Percentiles rank a stretch among this genome's conserved stretches.
Evolutionary conservation across 2,113 vertebrate species (phyloP).

Genomic region (Coryphaenoides rupestris): DNA sequence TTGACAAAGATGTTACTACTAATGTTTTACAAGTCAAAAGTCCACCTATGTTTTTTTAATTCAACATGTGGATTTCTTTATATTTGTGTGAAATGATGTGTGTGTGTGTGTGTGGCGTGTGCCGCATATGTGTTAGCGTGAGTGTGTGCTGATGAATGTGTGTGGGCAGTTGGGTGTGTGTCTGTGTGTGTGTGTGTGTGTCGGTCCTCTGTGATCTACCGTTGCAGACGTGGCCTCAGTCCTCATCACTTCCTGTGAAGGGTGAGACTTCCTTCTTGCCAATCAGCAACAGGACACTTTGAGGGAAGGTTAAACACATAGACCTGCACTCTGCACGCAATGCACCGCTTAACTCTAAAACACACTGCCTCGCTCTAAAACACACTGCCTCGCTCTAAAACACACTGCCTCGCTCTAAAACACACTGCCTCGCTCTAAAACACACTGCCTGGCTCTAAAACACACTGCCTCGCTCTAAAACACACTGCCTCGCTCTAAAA

Average conservation of each 20-base stretch:
- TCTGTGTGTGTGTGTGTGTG: too few relatives aligned
- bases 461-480: too few relatives aligned
- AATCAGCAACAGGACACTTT: background rate
- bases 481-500: too few relatives aligned
- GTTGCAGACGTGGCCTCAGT: background rate
- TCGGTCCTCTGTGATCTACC: background rate
- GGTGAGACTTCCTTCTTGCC: conserved; percentile 2
- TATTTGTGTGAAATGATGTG: background rate
- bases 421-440: too few relatives aligned
- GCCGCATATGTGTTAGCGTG: conserved; percentile 4
- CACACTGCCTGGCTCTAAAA: too few relatives aligned
- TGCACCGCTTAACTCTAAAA: background rate
- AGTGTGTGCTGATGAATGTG: background rate
- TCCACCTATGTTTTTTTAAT: background rate
- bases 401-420: too few relatives aligned
- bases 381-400: too few relatives aligned
- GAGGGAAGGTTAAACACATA: background rate
- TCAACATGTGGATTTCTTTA: background rate
- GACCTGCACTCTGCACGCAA: background rate
- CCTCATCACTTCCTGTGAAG: background rate
- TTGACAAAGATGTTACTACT: background rate
- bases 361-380: too few relatives aligned
- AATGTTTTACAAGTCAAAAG: too few relatives aligned
- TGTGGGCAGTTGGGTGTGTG: background rate
- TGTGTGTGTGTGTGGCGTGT: conserved; percentile 1